Evolutionary conservation across 2,888 invertebrate species (phyloP).

Genomic region (Smittia aterrima): DNA sequence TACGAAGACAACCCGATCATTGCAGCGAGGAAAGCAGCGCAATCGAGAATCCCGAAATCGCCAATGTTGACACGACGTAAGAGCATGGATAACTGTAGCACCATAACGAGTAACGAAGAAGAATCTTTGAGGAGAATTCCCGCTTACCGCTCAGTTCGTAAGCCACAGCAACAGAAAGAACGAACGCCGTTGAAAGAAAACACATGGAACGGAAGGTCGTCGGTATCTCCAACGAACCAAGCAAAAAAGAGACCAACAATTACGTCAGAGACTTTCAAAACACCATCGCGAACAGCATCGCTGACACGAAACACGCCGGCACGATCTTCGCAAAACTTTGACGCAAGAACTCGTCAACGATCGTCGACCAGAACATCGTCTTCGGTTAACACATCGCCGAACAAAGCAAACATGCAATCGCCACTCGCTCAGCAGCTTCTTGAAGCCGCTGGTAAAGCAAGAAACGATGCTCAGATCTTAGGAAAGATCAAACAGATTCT

Average conservation of each 20-base stretch:
- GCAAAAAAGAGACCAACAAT: conserved; percentile 56
- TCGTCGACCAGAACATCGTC: conserved; percentile 51
- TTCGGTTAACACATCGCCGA: conserved; percentile 62
- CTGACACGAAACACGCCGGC: conserved; percentile 47
- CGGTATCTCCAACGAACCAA: conserved; percentile 46
- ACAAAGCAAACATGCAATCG: conserved; percentile 58
- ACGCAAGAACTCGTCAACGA: conserved; percentile 59
- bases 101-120: conserved; percentile 43
- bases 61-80: conserved; percentile 50
- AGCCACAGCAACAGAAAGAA: conserved; percentile 54
- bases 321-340: conserved; percentile 53
- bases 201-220: conserved; percentile 70
- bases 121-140: conserved; percentile 49
- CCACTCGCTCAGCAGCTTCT: conserved; percentile 69
- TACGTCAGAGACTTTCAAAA: conserved; percentile 64
- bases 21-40: conserved; percentile 48
- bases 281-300: conserved; percentile 46
- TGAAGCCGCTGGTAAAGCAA: conserved; percentile 66
- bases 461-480: conserved; percentile 70
- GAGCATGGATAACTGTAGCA: conserved; percentile 50
- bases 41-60: conserved; percentile 50
- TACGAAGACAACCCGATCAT: conserved; percentile 54
- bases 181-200: conserved; percentile 57
- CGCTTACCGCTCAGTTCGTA: conserved; percentile 53
- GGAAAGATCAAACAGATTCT: conserved; percentile 71